Evolutionary conservation across 1,140 invertebrate species (phyloP).

Genomic region (Himalopsyche phryganea): DNA sequence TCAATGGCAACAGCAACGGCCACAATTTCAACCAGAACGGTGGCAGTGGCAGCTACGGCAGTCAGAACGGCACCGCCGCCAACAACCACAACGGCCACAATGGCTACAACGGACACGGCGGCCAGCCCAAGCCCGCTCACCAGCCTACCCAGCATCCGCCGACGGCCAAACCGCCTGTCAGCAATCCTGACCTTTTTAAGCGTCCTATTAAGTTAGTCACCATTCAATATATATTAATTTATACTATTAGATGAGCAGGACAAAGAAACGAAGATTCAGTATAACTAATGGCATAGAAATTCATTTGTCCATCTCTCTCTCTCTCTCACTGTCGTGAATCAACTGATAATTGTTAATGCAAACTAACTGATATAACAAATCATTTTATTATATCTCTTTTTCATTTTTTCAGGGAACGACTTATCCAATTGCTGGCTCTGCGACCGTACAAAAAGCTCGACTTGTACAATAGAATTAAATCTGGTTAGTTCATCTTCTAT

Average conservation of each 20-base stretch:
- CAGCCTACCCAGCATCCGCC: conserved; percentile 27
- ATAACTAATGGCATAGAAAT: no score
- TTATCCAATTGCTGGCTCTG: conserved; percentile 89
- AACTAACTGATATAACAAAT: no score
- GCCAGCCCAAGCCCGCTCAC: conserved; percentile 34
- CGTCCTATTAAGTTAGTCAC: conserved; percentile 66
- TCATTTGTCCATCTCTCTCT: no score
- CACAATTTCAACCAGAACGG: not conserved
- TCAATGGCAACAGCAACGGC: conserved; percentile 6
- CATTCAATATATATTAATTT: not conserved
- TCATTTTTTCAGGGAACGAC: conserved; percentile 69
- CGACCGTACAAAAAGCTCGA: conserved; percentile 91
- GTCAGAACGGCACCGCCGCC: not conserved
- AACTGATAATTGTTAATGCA: no score
- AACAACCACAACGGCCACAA: conserved; percentile 29
- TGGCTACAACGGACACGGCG: conserved; percentile 39
- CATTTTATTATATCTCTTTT: no score
- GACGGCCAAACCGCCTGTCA: conserved; percentile 41
- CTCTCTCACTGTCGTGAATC: no score
- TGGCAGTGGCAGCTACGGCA: not conserved
- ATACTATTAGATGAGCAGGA: no score
- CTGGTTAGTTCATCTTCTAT: conserved; percentile 59
- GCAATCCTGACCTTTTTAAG: conserved; percentile 62
- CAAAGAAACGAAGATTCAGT: no score
- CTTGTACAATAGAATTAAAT: conserved; percentile 71